Percentiles rank a stretch among this genome's conserved stretches.
These are phyloP conservation scores for Tigriopus japonicus DNA, from an alignment of 1,140 invertebrate genomes.

Conservation along the genomic window DNA sequence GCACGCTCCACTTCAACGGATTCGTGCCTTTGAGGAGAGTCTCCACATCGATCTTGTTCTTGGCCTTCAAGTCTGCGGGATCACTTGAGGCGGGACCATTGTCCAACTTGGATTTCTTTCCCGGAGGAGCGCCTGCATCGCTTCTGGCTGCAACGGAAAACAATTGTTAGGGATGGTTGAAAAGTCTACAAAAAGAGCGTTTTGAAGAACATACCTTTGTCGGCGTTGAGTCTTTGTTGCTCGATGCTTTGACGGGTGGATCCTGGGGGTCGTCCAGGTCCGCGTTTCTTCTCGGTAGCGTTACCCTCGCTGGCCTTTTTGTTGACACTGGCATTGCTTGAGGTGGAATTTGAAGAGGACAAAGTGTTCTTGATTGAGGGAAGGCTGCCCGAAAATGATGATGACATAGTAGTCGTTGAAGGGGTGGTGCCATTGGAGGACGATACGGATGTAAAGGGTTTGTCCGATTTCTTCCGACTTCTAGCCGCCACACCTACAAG, in stretches of 20 bases:
- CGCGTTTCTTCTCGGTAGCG: constrained; percentile 6
- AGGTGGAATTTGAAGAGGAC: background rate
- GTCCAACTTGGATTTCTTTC: background rate
- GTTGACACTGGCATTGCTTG: background rate
- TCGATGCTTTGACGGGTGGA: constrained; percentile 7
- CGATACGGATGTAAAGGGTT: no score
- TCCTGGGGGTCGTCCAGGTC: constrained; percentile 10
- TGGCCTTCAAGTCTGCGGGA: constrained; percentile 19
- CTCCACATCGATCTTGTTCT: constrained; percentile 22
- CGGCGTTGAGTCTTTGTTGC: background rate
- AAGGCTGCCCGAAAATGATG: no score
- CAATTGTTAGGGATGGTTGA: background rate
- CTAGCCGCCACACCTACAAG: no score
- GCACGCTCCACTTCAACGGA: constrained; percentile 47
- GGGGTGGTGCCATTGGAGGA: no score
- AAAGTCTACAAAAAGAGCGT: no score
- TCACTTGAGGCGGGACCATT: constrained; percentile 1
- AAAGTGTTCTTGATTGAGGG: no score
- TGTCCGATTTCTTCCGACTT: no score
- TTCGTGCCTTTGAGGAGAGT: constrained; percentile 23
- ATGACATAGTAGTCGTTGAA: no score
- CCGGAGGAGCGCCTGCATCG: background rate
- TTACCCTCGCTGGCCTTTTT: background rate
- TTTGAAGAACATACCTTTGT: no score
- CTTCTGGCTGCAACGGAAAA: background rate